Evolutionary conservation across 2,888 invertebrate species (phyloP).

Genomic region (Yponomeuta malinellus): DNA sequence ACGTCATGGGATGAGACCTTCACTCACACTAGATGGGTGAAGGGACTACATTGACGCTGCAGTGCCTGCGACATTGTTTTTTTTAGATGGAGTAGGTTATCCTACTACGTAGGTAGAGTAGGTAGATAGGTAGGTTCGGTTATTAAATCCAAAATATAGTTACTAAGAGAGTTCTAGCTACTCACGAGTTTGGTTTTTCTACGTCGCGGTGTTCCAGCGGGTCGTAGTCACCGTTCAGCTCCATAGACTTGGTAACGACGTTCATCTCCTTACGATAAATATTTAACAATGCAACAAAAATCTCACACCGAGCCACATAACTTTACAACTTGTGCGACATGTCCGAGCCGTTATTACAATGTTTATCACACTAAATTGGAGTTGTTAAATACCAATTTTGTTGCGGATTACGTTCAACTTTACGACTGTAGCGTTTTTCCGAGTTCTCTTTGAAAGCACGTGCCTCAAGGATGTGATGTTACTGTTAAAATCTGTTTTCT

Average conservation of each 20-base stretch:
- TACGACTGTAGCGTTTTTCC: neutral
- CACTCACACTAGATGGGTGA: no score
- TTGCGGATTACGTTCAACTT: neutral
- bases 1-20: no score
- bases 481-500: neutral
- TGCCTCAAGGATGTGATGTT: neutral
- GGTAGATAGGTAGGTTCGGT: no score
- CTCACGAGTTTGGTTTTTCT: slow-evolving; percentile 68
- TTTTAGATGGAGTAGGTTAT: no score
- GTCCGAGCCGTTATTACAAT: slow-evolving; percentile 15
- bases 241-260: slow-evolving; percentile 17
- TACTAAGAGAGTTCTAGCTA: slow-evolving; percentile 29
- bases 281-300: neutral
- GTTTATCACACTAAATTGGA: neutral
- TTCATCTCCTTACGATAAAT: slow-evolving; percentile 17
- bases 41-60: no score
- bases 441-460: neutral
- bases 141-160: slow-evolving; percentile 29
- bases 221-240: slow-evolving; percentile 40
- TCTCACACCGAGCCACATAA: neutral
- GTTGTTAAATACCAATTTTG: slow-evolving; percentile 7
- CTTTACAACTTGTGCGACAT: slow-evolving; percentile 13
- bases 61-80: no score
- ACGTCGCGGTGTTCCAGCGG: slow-evolving; percentile 63
- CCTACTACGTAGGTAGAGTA: no score